Base-by-base conservation (phyloP, 2,888 invertebrate species). In the Oligia latruncula region DNA sequence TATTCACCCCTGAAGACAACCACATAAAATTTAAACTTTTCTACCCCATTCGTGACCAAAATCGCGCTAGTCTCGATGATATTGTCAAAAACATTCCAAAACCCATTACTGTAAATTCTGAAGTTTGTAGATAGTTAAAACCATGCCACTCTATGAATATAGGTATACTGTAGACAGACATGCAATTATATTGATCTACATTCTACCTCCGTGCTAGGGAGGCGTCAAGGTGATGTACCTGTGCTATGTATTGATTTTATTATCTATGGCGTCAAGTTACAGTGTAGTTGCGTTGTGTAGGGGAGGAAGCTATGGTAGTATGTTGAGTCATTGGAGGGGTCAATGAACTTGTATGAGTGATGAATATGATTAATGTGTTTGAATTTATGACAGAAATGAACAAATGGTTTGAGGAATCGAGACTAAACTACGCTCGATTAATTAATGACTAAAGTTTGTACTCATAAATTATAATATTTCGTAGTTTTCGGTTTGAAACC, bases 121-220 rank as follows among this genome's bases (percentile, higher is more conserved):
- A 73, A 84, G 78, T 83, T 84, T 67, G 49, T 40, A 35, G 60
- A 29, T 35, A 40, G 62, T 62, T 70, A 43, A 76, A 70, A 65
- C 20, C 40, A 20, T 71, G 40, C 23, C 13, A 62, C 40, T 71
- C 13, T 81, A 43, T 71, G 43, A 60, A 60, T 20, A 43, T 67
- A 52, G n/a, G 6, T 71, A n/a, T 43, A 74, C 62, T 49, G 29
- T 62, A 66, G 58, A 20, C 70, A 74, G 73, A 75, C 84, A 74
- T 84, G 87, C 80, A 52, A 80, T 64, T 73, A 73, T 72, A 87
- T 84, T 68, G 84, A 85, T 85, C 74, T 40, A 71, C 23, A 15
- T 66, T 73, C 73, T 9, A 73, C 20, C 40, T 23, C 64, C 64
- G 62, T 71, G 78, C 23, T 65, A 71, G 29, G 40, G 60, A 62